Percentiles rank a stretch among this genome's conserved stretches.
phyloP scores from a whole-genome alignment of 2,888 invertebrate genomes.

The Litoditis marina region DNA sequence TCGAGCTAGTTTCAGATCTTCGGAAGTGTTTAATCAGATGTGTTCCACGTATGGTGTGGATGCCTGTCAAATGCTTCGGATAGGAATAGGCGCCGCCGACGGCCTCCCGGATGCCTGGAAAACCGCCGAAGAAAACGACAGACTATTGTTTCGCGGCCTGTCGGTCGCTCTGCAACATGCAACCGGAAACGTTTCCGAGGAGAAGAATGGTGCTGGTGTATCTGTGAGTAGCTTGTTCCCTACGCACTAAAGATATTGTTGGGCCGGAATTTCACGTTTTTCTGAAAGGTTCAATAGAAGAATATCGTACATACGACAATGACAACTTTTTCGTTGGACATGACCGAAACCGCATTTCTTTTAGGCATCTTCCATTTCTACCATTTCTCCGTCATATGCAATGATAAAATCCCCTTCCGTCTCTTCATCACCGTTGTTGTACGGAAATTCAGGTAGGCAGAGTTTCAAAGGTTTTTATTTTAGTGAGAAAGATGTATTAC shows the following conservation, averaged over 20 bases:
- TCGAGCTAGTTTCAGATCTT: constrained; percentile 74
- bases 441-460: background rate
- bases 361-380: constrained; percentile 17
- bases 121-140: constrained; percentile 70
- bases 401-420: constrained; percentile 9
- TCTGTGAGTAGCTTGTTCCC: too few relatives aligned
- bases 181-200: too few relatives aligned
- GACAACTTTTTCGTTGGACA: too few relatives aligned
- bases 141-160: constrained; percentile 39
- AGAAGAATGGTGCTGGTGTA: background rate
- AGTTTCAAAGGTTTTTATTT: background rate
- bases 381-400: constrained; percentile 24
- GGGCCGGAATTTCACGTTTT: too few relatives aligned
- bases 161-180: constrained; percentile 26
- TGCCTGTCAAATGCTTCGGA: constrained; percentile 79
- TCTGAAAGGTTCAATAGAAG: too few relatives aligned
- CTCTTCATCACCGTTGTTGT: background rate
- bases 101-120: constrained; percentile 78
- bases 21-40: constrained; percentile 78
- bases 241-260: too few relatives aligned
- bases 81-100: constrained; percentile 14
- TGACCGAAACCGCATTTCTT: background rate
- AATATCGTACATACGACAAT: too few relatives aligned
- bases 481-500: too few relatives aligned
- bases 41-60: constrained; percentile 81